phyloP scores from a whole-genome alignment of 2,797 vertebrate species.

The Anableps anableps region DNA sequence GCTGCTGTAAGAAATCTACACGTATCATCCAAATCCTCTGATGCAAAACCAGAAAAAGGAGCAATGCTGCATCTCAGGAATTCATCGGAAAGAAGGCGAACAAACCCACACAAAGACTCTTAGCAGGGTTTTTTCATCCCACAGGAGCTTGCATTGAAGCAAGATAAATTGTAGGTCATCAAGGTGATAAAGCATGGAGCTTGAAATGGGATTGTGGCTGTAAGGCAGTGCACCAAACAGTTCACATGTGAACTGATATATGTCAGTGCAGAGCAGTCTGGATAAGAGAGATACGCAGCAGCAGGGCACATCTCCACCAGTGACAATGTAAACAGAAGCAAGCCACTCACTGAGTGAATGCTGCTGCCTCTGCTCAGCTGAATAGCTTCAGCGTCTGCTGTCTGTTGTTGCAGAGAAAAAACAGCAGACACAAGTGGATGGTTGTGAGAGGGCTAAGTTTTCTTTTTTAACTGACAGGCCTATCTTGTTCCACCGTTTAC shows the following conservation, averaged over 20 bases:
- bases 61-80: not conserved
- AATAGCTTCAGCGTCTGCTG: constrained; percentile 35
- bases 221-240: constrained; percentile 33
- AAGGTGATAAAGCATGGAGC: constrained; percentile 57
- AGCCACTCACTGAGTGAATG: constrained; percentile 54
- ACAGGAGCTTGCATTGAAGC: constrained; percentile 28
- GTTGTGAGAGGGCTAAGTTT: constrained; percentile 40
- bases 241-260: constrained; percentile 43
- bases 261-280: constrained; percentile 37
- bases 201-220: constrained; percentile 56
- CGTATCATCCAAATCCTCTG: constrained; percentile 27
- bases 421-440: constrained; percentile 62
- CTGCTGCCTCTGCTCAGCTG: constrained; percentile 30
- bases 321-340: constrained; percentile 56
- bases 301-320: constrained; percentile 22
- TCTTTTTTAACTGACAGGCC: constrained; percentile 42
- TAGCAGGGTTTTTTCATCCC: constrained; percentile 23
- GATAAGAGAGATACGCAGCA: constrained; percentile 41
- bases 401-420: constrained; percentile 27
- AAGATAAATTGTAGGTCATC: constrained; percentile 53
- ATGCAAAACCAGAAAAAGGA: constrained; percentile 37
- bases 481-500: constrained; percentile 29
- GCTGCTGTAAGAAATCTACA: not conserved
- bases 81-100: constrained; percentile 24
- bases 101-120: constrained; percentile 25